Evolutionary conservation across 2,113 vertebrate species (phyloP).

Genomic region (Haemorhous mexicanus): DNA sequence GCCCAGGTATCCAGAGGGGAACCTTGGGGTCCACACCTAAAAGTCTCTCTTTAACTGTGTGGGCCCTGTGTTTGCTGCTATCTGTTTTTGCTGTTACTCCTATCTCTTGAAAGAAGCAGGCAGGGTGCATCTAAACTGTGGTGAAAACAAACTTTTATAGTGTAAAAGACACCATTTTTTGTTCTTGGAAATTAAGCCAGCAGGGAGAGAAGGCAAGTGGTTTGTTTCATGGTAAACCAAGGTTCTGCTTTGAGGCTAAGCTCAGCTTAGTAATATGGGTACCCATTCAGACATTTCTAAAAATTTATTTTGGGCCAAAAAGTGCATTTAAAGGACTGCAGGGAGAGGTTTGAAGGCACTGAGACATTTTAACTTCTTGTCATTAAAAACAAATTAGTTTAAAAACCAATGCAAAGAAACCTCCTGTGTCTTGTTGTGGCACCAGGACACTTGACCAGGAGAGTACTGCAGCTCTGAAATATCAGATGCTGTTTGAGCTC

Average conservation of each 20-base stretch:
- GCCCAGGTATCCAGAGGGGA: neutral
- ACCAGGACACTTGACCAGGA: too few species aligned
- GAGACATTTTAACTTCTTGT: neutral
- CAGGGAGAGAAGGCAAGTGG: neutral
- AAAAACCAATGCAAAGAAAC: neutral
- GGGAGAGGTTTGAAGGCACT: neutral
- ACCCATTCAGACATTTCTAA: neutral
- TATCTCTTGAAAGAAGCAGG: neutral
- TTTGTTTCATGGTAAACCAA: neutral
- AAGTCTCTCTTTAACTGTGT: neutral
- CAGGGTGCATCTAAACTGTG: neutral
- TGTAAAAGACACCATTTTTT: neutral
- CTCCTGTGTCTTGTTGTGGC: neutral
- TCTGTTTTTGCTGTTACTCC: neutral
- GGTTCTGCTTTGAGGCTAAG: neutral
- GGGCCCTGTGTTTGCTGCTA: neutral
- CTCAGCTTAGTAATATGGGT: neutral
- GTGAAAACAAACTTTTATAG: neutral
- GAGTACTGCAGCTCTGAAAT: neutral
- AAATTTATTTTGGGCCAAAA: neutral
- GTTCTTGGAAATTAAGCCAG: neutral
- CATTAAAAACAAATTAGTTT: neutral
- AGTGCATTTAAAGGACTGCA: neutral
- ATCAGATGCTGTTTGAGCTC: neutral
- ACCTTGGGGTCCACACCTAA: too few species aligned